phyloP scores from a whole-genome alignment of 1,140 invertebrate species.

The Drosophila biarmipes region DNA sequence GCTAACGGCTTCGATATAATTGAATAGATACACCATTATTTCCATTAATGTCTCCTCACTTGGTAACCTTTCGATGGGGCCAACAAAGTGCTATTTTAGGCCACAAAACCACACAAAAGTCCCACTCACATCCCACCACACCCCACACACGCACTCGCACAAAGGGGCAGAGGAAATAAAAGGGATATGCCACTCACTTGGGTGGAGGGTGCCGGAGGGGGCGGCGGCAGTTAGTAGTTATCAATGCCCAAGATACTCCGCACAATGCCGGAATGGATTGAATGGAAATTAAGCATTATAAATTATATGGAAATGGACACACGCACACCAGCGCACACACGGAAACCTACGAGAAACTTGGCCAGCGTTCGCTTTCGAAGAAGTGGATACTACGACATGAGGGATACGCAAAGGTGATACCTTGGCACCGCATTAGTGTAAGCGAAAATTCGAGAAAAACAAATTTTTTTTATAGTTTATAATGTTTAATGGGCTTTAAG shows the following conservation, averaged over 20 bases:
- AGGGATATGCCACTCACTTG: conserved; percentile 3
- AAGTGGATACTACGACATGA: background rate
- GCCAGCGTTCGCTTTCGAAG: background rate
- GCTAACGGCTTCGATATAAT: conserved; percentile 59
- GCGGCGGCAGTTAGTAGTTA: conserved; percentile 31
- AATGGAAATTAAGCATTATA: conserved; percentile 64
- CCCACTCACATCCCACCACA: background rate
- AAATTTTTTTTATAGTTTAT: too few relatives aligned
- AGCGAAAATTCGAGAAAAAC: too few relatives aligned
- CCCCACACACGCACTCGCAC: background rate
- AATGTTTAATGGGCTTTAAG: too few relatives aligned
- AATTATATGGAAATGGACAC: conserved; percentile 44
- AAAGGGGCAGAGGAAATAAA: conserved; percentile 22
- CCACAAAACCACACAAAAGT: conserved; percentile 74
- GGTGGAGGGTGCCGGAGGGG: conserved; percentile 6
- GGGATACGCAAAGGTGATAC: background rate
- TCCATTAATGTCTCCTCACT: conserved; percentile 59
- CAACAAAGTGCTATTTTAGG: conserved; percentile 63
- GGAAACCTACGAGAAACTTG: background rate
- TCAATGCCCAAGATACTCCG: conserved; percentile 46
- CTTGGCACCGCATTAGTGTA: too few relatives aligned
- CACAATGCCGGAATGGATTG: conserved; percentile 42
- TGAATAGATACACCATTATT: conserved; percentile 78
- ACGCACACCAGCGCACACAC: background rate
- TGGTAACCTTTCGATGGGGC: conserved; percentile 33